These are phyloP conservation scores for Horisme vitalbata DNA, from an alignment of 2,888 invertebrate species.

Conservation along the genomic window DNA sequence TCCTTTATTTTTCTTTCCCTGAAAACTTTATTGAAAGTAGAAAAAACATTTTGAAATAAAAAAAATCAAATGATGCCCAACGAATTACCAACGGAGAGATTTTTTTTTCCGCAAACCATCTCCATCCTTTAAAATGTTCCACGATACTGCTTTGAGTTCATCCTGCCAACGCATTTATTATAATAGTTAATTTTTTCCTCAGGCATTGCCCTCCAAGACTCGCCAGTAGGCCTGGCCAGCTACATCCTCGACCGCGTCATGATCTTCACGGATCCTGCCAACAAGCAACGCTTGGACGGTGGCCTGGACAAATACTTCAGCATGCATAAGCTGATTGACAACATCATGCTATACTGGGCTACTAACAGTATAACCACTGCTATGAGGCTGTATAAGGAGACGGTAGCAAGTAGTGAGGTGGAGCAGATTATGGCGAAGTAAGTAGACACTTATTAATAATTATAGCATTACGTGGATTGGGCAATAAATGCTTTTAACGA, in stretches of 20 bases:
- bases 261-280: slow-evolving; percentile 84
- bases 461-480: no score
- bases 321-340: slow-evolving; percentile 71
- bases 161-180: not conserved
- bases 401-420: slow-evolving; percentile 50
- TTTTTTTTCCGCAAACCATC: no score
- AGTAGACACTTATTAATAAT: slow-evolving; percentile 36
- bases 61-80: no score
- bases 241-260: slow-evolving; percentile 94
- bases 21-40: no score
- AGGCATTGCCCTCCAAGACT: slow-evolving; percentile 88
- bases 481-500: no score
- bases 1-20: no score
- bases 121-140: no score
- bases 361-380: slow-evolving; percentile 74
- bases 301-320: slow-evolving; percentile 76
- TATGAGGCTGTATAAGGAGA: slow-evolving; percentile 85
- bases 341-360: slow-evolving; percentile 81
- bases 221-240: slow-evolving; percentile 92
- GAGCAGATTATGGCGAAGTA: slow-evolving; percentile 62
- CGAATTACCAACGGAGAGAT: no score
- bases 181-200: slow-evolving; percentile 3
- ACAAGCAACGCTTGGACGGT: slow-evolving; percentile 82
- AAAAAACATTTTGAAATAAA: no score
- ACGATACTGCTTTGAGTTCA: no score